These are phyloP conservation scores for Okapia johnstoni DNA, from an alignment of 2,113 vertebrate species.

Conservation along the genomic window DNA sequence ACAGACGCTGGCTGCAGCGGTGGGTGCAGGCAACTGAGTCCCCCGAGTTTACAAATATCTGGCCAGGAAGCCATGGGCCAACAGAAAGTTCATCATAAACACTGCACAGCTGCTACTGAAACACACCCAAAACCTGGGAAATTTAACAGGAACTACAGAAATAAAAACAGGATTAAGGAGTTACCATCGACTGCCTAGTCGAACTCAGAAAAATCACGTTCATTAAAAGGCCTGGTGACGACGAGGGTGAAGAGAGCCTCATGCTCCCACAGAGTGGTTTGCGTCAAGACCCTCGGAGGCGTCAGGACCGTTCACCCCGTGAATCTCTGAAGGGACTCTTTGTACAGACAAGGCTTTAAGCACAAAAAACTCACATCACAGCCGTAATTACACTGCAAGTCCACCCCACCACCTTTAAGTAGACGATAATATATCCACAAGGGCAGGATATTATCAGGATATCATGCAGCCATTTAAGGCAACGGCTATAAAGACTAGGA, in stretches of 20 bases:
- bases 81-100: not conserved
- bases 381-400: fast-evolving
- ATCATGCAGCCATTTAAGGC: too few relatives aligned
- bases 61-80: fast-evolving
- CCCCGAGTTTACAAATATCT: not conserved
- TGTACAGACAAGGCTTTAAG: not conserved
- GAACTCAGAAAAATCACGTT: not conserved
- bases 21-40: fast-evolving
- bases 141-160: not conserved
- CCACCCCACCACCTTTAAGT: not conserved
- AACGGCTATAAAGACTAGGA: not conserved
- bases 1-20: fast-evolving
- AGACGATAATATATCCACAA: fast-evolving
- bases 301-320: fast-evolving
- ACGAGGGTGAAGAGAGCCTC: not conserved
- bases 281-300: fast-evolving
- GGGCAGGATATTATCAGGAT: not conserved
- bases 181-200: fast-evolving
- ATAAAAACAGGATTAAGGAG: not conserved
- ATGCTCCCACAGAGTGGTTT: not conserved
- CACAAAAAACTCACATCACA: fast-evolving
- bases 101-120: not conserved
- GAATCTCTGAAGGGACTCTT: not conserved
- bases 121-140: not conserved
- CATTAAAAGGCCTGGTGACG: fast-evolving